Evolutionary conservation across 2,113 vertebrate genomes (phyloP), one percentile per base, ranked within the genome.

Genomic region (Melanotaenia duboulayi): DNA sequence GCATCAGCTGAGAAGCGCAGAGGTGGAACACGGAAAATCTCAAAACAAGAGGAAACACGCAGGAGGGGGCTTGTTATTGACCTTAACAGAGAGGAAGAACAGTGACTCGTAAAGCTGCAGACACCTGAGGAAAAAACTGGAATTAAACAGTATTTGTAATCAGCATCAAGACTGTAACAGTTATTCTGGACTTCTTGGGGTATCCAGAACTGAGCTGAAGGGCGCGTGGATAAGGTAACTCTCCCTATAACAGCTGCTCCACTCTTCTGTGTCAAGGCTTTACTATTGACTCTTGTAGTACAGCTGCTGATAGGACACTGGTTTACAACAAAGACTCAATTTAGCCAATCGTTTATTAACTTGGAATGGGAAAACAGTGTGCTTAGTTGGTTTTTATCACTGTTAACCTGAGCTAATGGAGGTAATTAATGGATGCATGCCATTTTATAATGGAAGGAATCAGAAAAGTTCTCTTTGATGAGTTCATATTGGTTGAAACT

Each of bases 1-100:
- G 11, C 74, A 89, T 87, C 71, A 88, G 79, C 75, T 83, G 89
- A 81, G 77, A 40, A 73, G 51, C 28, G 17, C 20, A 46, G 63
- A 39, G 44, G 22, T 5, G 63, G 35, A 54, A 22, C 51, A 48
- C 6, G 5, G 37, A 48, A 22, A 22, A 28, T 48, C 76, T 25
- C 22, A 62, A 16, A 60, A 50, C 39, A 57, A 32, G 59, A 76
- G 81, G 80, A 76, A 80, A 59, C 61, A 71, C 57, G 54, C 57
- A 11, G 25, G 44, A 42, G 50, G 32, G 19, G 63, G 11, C n/a
- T 56, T 17, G 14, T 48, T 62, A 20, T 23, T 16, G 50, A 52
- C 48, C 51, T 7, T 2, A n/a, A 32, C 0, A 7, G 0, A 22
- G 22, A 48, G 20, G 19, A 11, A 37, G 22, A 25, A 11, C 49